These are phyloP conservation scores for Benitochromis conjunctus DNA, from an alignment of 2,113 vertebrate genomes.

Conservation along the genomic window DNA sequence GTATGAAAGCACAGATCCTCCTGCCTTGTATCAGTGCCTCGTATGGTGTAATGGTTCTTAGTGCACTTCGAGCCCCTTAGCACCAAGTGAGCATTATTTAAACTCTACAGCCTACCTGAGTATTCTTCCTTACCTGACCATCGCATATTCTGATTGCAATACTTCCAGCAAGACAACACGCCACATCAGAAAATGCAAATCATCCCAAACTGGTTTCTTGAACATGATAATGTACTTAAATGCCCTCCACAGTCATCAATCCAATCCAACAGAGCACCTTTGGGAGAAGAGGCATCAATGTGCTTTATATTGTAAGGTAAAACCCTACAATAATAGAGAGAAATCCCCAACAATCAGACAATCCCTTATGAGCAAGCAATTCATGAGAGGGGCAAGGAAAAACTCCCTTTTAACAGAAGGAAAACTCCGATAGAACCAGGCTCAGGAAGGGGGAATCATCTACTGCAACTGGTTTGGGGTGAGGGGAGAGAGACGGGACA, in stretches of 20 bases:
- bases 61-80: background rate
- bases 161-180: background rate
- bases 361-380: background rate
- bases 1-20: background rate
- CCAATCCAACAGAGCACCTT: background rate
- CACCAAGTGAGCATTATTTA: background rate
- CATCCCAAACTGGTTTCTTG: background rate
- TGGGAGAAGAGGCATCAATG: background rate
- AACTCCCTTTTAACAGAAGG: background rate
- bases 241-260: background rate
- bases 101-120: background rate
- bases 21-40: background rate
- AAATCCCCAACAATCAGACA: background rate
- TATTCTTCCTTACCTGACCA: background rate
- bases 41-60: background rate
- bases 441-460: background rate
- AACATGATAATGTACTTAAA: background rate
- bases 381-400: background rate
- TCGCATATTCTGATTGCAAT: background rate
- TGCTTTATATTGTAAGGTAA: background rate
- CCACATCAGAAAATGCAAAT: background rate
- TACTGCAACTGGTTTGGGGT: background rate
- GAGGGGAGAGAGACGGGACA: background rate
- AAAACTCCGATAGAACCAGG: background rate
- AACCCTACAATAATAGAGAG: background rate